Conservation (phyloP, 1,140 invertebrate genomes). For the Tetramorium alpestre region DNA sequence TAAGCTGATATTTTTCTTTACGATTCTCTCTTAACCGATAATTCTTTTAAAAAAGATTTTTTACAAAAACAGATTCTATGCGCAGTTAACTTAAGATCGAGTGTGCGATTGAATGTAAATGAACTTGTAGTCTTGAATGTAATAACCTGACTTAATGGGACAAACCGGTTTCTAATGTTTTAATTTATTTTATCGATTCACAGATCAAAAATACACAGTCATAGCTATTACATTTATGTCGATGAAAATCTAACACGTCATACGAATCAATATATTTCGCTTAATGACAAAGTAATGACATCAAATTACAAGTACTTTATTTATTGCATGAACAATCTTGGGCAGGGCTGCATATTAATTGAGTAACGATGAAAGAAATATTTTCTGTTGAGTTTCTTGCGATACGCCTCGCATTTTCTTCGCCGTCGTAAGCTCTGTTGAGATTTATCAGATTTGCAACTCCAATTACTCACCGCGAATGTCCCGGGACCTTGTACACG, state of each 20-base stretch:
- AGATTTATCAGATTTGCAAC: neutral
- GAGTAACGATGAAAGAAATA: neutral
- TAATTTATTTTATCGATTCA: neutral
- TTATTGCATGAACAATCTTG: neutral
- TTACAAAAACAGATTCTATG: neutral
- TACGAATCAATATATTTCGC: neutral
- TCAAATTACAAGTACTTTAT: neutral
- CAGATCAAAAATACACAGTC: neutral
- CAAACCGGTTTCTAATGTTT: neutral
- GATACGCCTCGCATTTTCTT: neutral
- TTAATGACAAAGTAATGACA: neutral
- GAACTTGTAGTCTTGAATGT: constrained; percentile 4
- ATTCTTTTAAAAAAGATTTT: neutral
- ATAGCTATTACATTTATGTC: neutral
- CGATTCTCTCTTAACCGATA: neutral
- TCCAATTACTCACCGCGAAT: neutral
- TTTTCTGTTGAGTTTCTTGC: neutral
- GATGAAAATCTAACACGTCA: neutral
- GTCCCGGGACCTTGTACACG: neutral
- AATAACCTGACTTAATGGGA: neutral
- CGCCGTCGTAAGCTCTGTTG: neutral
- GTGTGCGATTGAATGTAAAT: neutral
- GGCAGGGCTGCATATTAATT: neutral
- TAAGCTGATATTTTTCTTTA: neutral
- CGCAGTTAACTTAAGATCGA: neutral